Conservation (phyloP, 2,888 invertebrate genomes). For the Pollenia angustigena region DNA sequence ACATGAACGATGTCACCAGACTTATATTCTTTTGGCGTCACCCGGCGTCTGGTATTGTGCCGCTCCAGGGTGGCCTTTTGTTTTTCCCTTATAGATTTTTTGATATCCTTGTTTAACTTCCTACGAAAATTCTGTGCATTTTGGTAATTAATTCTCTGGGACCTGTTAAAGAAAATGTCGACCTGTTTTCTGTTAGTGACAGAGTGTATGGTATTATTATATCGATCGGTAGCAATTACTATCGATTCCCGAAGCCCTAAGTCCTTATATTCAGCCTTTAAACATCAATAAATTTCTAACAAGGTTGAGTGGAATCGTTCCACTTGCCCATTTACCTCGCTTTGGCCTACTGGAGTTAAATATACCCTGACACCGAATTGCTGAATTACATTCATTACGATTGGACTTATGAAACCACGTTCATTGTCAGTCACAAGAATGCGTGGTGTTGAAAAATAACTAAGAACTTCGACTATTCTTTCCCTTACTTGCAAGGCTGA, state of each 20-base stretch:
- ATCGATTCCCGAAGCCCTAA: conserved; percentile 36
- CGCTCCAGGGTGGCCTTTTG: background rate
- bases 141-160: conserved; percentile 29
- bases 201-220: conserved; percentile 71
- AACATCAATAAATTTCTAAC: conserved; percentile 49
- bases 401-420: conserved; percentile 58
- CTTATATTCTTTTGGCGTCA: conserved; percentile 6
- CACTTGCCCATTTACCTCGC: conserved; percentile 63
- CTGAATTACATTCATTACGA: conserved; percentile 16
- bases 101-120: background rate
- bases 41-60: background rate
- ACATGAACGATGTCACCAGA: conserved; percentile 4
- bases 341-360: conserved; percentile 55
- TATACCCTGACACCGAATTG: conserved; percentile 21
- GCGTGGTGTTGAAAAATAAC: conserved; percentile 67
- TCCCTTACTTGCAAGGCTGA: conserved; percentile 58
- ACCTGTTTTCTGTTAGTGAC: conserved; percentile 43
- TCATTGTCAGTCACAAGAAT: conserved; percentile 67
- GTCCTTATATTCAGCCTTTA: conserved; percentile 35
- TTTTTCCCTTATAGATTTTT: background rate
- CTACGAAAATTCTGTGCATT: background rate
- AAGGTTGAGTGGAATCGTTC: conserved; percentile 62
- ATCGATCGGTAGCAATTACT: conserved; percentile 64
- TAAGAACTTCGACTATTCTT: conserved; percentile 59
- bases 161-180: no score